phyloP scores from a whole-genome alignment of 2,113 vertebrate genomes.

The Ctenodactylus gundi region DNA sequence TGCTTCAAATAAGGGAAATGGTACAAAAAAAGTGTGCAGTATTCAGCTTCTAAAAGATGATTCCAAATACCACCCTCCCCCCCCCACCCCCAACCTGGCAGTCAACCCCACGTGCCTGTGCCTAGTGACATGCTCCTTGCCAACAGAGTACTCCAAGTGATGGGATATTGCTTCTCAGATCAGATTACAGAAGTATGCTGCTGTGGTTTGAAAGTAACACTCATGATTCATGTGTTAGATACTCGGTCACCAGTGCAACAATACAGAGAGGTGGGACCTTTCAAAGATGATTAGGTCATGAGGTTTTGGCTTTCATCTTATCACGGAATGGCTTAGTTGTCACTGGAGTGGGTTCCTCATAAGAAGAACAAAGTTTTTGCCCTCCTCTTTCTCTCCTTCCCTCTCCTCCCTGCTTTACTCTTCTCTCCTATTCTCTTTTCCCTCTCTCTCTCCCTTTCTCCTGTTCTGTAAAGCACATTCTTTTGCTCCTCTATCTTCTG shows the following conservation, averaged over 20 bases:
- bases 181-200: not conserved
- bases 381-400: accelerated
- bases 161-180: not conserved
- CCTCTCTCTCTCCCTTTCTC: not conserved
- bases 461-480: not conserved
- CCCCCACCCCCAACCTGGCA: no score
- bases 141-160: not conserved
- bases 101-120: no score
- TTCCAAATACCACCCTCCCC: not conserved
- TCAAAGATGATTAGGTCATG: no score
- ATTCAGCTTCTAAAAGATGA: not conserved
- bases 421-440: no score
- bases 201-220: not conserved
- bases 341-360: no score
- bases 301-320: not conserved
- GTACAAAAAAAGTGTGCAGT: not conserved
- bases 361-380: not conserved
- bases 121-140: not conserved
- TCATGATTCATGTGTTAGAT: not conserved
- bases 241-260: no score
- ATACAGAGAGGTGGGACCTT: not conserved
- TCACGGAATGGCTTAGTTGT: not conserved
- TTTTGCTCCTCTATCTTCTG: not conserved
- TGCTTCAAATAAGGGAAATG: not conserved
- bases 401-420: no score